Conservation (phyloP, 1,140 invertebrate species). For the Drosophila sechellia region DNA sequence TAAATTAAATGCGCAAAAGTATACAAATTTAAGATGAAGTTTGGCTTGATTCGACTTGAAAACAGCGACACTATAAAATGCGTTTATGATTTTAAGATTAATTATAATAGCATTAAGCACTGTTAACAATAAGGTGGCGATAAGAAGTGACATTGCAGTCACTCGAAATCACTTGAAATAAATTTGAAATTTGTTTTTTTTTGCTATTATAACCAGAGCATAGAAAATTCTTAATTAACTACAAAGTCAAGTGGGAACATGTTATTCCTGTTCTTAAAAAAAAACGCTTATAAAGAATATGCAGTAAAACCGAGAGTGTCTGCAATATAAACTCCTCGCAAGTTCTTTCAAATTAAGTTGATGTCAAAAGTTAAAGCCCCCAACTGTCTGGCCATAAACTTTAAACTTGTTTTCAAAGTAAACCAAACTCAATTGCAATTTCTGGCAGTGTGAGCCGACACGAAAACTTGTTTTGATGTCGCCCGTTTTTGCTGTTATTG, state of each 20-base stretch:
- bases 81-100: constrained; percentile 57
- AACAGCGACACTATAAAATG: constrained; percentile 68
- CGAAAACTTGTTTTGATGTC: constrained; percentile 64
- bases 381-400: constrained; percentile 7
- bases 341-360: constrained; percentile 4
- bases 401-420: constrained; percentile 8
- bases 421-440: constrained; percentile 14
- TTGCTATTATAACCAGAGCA: too few species aligned
- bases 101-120: constrained; percentile 50
- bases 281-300: constrained; percentile 3
- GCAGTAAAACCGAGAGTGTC: constrained; percentile 1
- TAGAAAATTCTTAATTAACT: too few species aligned
- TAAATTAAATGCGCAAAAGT: constrained; percentile 70
- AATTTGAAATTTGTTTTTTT: too few species aligned
- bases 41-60: constrained; percentile 59
- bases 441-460: constrained; percentile 22
- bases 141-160: background rate
- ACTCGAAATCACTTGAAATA: too few species aligned
- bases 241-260: too few species aligned
- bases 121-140: constrained; percentile 4
- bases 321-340: constrained; percentile 1
- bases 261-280: background rate
- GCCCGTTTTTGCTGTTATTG: constrained; percentile 70
- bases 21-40: constrained; percentile 43
- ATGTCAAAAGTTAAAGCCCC: constrained; percentile 2